A percentile compares a stretch with the other conserved stretches of the same genome.
These are phyloP conservation scores for Diadophis punctatus DNA, from an alignment of 2,113 vertebrate species.

Conservation along the genomic window DNA sequence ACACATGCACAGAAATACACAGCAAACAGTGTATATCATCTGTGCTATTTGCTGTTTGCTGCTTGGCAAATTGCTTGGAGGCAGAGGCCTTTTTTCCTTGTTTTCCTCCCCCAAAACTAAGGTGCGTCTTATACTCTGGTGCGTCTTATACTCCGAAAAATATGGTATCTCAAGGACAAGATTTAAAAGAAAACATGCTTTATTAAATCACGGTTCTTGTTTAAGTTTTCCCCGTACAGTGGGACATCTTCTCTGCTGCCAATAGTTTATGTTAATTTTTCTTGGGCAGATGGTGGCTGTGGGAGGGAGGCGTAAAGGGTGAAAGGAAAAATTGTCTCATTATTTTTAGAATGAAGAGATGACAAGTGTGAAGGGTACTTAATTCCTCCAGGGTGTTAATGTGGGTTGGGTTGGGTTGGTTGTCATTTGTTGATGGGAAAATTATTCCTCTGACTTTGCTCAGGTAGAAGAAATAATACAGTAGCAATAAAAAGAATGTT, in stretches of 20 bases:
- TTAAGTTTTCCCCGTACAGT: not conserved
- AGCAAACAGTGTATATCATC: too few species aligned
- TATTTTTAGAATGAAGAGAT: slow-evolving; percentile 30
- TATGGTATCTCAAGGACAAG: not conserved
- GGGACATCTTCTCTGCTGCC: slow-evolving; percentile 6
- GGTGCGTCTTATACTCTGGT: too few species aligned
- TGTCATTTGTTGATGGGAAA: slow-evolving; percentile 32
- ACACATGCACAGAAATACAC: too few species aligned
- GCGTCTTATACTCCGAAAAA: too few species aligned
- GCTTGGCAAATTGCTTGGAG: too few species aligned
- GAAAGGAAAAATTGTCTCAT: slow-evolving; percentile 27
- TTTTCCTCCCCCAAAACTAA: too few species aligned
- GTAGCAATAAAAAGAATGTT: not conserved
- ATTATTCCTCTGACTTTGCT: slow-evolving; percentile 29
- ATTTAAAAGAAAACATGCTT: not conserved
- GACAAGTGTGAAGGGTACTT: slow-evolving; percentile 26
- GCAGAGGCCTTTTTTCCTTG: too few species aligned
- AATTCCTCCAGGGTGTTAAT: slow-evolving; percentile 28
- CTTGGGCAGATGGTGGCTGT: slow-evolving; percentile 29
- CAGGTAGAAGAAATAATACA: slow-evolving; percentile 20
- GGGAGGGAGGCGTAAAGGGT: slow-evolving; percentile 26
- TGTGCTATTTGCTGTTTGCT: too few species aligned
- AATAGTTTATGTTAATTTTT: slow-evolving; percentile 15
- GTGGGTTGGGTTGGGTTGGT: slow-evolving; percentile 20
- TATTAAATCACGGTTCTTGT: not conserved